Evolutionary conservation across 2,113 vertebrate genomes (phyloP).

Genomic region (Mustelus asterias): DNA sequence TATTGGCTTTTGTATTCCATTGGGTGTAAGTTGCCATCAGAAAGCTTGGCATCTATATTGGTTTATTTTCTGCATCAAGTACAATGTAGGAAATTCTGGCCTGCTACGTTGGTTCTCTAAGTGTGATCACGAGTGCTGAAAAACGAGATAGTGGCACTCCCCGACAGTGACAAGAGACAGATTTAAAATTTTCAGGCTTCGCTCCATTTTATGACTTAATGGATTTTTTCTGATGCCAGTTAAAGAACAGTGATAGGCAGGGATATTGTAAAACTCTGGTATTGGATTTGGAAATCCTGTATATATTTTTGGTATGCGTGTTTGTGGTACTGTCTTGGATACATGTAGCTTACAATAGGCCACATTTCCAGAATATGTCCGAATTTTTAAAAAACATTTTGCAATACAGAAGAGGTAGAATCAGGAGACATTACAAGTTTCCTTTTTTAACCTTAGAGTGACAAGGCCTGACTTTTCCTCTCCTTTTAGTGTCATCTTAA

Average conservation of each 20-base stretch:
- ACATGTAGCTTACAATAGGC: background rate
- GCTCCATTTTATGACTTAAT: background rate
- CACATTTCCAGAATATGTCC: background rate
- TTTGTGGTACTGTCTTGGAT: background rate
- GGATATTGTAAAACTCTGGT: background rate
- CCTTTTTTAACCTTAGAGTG: background rate
- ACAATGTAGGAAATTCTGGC: background rate
- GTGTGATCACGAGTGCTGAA: background rate
- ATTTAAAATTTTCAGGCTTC: background rate
- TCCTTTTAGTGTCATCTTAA: background rate
- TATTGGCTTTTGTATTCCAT: background rate
- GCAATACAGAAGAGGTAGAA: background rate
- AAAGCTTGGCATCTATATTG: background rate
- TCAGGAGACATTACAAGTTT: background rate
- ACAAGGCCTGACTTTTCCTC: background rate
- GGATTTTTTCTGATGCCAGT: background rate
- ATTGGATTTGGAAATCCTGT: background rate
- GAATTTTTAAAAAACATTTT: background rate
- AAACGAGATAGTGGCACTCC: background rate
- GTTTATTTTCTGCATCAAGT: background rate
- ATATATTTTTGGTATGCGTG: background rate
- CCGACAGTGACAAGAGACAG: background rate
- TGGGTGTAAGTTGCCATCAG: background rate
- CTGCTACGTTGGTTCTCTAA: background rate
- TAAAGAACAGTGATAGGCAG: background rate